These are phyloP conservation scores for Crocodylus rhombifer DNA, from an alignment of 2,797 vertebrate species.

Conservation along the genomic window DNA sequence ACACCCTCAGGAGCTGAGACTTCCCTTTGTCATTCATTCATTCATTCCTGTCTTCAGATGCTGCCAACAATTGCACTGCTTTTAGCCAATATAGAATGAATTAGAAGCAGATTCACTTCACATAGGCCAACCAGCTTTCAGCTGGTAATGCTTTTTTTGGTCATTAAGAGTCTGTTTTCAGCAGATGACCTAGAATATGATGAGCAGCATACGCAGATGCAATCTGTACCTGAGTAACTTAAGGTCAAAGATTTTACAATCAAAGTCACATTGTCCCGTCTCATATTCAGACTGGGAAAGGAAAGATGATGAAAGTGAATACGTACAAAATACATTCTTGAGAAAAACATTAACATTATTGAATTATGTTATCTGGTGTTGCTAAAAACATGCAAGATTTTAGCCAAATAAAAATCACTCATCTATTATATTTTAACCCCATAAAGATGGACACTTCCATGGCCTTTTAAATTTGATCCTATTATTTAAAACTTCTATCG, in stretches of 20 bases:
- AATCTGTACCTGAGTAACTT: slow-evolving; percentile 9
- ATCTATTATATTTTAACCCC: slow-evolving; percentile 61
- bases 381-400: slow-evolving; percentile 64
- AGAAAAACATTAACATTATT: not conserved
- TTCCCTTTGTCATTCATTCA: accelerated
- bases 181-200: not conserved
- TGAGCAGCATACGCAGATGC: not conserved
- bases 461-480: not conserved
- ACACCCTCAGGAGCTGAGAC: not conserved
- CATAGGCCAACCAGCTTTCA: not conserved
- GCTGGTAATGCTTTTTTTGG: not conserved
- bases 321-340: not conserved
- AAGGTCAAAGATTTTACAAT: not conserved
- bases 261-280: not conserved
- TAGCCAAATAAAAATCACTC: slow-evolving; percentile 62
- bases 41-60: not conserved
- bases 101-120: not conserved
- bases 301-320: not conserved
- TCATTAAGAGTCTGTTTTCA: slow-evolving; percentile 18
- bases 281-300: not conserved
- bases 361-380: not conserved
- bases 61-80: not conserved
- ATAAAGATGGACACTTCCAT: slow-evolving; percentile 25
- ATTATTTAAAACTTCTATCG: not conserved
- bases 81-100: not conserved